Base-by-base conservation (phyloP, 2,113 vertebrate genomes). In the Equus quagga region DNA sequence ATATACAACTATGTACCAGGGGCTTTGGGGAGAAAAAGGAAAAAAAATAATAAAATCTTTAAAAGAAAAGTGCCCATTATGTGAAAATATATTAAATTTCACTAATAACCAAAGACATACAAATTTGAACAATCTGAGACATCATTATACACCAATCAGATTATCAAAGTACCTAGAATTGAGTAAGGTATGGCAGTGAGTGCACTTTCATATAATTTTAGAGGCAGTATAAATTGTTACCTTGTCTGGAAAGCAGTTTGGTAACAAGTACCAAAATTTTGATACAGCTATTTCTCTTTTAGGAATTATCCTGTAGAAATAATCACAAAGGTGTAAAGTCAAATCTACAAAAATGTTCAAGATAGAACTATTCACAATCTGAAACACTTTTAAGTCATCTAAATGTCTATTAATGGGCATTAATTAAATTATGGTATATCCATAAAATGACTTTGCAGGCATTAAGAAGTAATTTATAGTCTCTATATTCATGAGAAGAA, bases 21-120 rank as follows among this genome's bases (percentile, higher is more conserved):
- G 36, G 36, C 36, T 41, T 41, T 41, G 36, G 36, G 36, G 36
- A 41, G 36, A 41, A 41, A 41, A 41, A 41, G 36, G 36, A 41
- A 41, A 41, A 41, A 41, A 41, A 41, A 41, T 41, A 41, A 41
- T 41, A 41, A 41, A 41, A 41, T 41, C 36, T 41, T 41, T 41
- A 60, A 89, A 80, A 31, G 9, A 41, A 56, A 96, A 86, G 23
- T 72, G 15, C 6, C 9, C 31, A 49, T 73, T 79, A 64, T 24
- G n/a, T 86, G 73, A n/a, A 89, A 93, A 70, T 70, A 78, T 60
- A 64, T 78, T 93, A 78, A 84, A 86, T 51, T n/a, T 58, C 58
- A 86, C 60, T 49, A 56, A 36, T 54, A 51, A 41, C 54, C 11
- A 79, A 60, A 90, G 72, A 80, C n/a, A 91, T 56, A 76, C 21